Base-by-base conservation (phyloP, 2,797 vertebrate species). In the Molossus molossus region DNA sequence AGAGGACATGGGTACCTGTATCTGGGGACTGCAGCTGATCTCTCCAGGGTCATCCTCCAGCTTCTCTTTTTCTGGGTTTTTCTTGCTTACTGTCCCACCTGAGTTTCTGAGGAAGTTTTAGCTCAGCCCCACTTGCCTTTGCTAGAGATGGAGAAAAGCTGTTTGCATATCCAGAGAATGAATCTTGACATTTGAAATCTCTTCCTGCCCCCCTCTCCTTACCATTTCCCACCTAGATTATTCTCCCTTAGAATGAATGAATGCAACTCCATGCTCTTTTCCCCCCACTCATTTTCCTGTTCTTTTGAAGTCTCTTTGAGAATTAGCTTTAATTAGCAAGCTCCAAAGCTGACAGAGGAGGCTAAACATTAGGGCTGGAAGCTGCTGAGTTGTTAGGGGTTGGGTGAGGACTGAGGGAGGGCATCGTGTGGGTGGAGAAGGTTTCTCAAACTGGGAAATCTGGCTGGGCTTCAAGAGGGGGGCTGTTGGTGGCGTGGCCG, bases 391-490 rank as follows among this genome's bases (percentile, higher is more conserved):
- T 73, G 48, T 96, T 94, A 94, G 94, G 77, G 88, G n/a, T 72
- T 87, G 89, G 60, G 17, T 64, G 65, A 86, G 79, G 94, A 69
- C 72, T 14, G 92, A 87, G 73, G 87, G 87, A 93, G 69, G 37
- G 45, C 72, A 8, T 25, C 53, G 77, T 58, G 27, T 48, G 87
- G 91, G 94, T 84, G 80, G 65, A 94, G 93, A 95, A 90, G 65
- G 33, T 50, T 80, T 95, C 82, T 82, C 79, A 90, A 58, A 57
- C 88, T 77, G 76, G 90, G 94, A 82, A 96, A 57, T 65, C 80
- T 97, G 96, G 96, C 94, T 29, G 75, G 40, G 57, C 58, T 96
- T 95, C 96, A 89, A 97, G 92, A 81, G 75, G 75, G 90, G 87
- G 92, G 75, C 86, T 0, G 20, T 48, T 95, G 83, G 93, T 94